These are phyloP conservation scores for Panthera leo DNA, from an alignment of 2,113 vertebrate genomes.

Conservation along the genomic window DNA sequence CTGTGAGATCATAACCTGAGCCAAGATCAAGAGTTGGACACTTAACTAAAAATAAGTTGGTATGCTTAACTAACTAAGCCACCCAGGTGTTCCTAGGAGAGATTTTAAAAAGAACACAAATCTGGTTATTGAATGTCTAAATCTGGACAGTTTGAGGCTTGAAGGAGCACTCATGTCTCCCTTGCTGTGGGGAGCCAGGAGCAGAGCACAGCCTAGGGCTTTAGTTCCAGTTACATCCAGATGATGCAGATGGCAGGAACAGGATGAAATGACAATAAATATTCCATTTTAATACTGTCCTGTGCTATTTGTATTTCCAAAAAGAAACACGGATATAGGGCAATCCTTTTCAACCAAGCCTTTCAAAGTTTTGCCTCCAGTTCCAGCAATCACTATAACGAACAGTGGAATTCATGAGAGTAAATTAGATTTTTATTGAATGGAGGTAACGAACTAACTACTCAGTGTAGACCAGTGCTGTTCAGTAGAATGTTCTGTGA, in stretches of 20 bases:
- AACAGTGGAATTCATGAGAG: constrained; percentile 5
- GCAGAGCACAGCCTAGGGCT: neutral
- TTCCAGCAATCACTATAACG: neutral
- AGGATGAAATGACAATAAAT: neutral
- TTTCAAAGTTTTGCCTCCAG: constrained; percentile 20
- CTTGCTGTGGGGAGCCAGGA: neutral
- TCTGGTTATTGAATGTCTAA: neutral
- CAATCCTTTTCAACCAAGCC: neutral
- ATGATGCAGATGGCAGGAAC: neutral
- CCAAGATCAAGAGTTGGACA: too few species aligned
- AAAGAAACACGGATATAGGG: constrained; percentile 43
- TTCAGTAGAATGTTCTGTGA: neutral
- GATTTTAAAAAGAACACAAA: constrained; percentile 35
- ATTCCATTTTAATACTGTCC: neutral
- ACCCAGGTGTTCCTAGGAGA: neutral
- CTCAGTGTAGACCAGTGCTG: neutral
- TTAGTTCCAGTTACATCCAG: neutral
- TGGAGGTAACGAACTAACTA: neutral
- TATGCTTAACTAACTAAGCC: too few species aligned
- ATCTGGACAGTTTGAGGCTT: neutral
- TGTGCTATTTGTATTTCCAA: constrained; percentile 54
- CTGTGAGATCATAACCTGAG: too few species aligned
- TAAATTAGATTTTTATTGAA: constrained; percentile 21
- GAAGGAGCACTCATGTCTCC: neutral
- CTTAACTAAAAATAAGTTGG: too few species aligned